Evolutionary conservation across 2,888 invertebrate species (phyloP).

Genomic region (Mesoligia furuncula): DNA sequence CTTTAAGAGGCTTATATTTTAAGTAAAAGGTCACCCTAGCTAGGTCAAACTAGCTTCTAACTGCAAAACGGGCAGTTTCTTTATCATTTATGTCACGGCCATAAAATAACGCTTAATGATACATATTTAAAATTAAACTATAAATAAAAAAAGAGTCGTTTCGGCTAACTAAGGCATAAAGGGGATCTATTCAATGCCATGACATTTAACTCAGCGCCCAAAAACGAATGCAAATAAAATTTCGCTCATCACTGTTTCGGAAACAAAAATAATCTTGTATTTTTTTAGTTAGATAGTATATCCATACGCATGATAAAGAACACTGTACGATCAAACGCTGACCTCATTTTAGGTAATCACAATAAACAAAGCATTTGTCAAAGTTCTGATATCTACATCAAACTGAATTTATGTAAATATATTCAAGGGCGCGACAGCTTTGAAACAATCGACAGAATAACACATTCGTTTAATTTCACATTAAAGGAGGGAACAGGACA

Average conservation of each 20-base stretch:
- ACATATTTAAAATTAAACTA: not conserved
- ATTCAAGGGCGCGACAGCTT: conserved; percentile 49
- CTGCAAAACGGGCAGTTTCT: conserved; percentile 7
- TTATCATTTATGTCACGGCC: not conserved
- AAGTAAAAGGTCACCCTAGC: conserved; percentile 22
- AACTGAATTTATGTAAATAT: conserved; percentile 57
- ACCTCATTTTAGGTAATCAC: conserved; percentile 56
- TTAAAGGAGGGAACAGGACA: conserved; percentile 10
- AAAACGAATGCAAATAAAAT: conserved; percentile 3
- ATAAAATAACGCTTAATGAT: not conserved
- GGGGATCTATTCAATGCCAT: not conserved
- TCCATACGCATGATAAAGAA: conserved; percentile 9
- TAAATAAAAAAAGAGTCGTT: not conserved
- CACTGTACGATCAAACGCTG: conserved; percentile 33
- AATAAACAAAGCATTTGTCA: conserved; percentile 60
- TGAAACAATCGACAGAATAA: conserved; percentile 38
- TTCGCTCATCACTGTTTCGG: not conserved
- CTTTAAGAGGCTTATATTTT: not conserved
- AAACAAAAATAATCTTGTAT: not conserved
- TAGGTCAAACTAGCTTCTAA: not conserved
- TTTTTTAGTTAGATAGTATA: not conserved
- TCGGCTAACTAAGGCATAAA: not conserved
- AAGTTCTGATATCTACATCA: conserved; percentile 56
- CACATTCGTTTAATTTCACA: conserved; percentile 25
- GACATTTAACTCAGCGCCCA: not conserved